Evolutionary conservation across 2,888 invertebrate genomes (phyloP).

Genomic region (Amphipoea lucens): DNA sequence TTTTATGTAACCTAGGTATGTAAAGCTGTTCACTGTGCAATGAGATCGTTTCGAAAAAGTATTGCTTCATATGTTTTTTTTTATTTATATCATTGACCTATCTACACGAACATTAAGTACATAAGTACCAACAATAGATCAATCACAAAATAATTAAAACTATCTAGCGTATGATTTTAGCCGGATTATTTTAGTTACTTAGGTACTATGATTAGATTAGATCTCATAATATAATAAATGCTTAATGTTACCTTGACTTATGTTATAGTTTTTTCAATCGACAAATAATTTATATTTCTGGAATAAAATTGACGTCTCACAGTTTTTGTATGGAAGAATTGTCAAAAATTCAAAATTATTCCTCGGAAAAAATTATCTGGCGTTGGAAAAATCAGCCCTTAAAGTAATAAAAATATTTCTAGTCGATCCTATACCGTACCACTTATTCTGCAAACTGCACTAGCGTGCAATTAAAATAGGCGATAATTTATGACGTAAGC

Average conservation of each 20-base stretch:
- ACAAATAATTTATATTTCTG: too few species aligned
- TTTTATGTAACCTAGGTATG: conserved; percentile 20
- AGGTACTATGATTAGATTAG: conserved; percentile 32
- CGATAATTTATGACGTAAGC: conserved; percentile 27
- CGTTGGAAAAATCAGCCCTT: too few species aligned
- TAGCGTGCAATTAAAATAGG: conserved; percentile 35
- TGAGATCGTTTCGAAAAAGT: background rate
- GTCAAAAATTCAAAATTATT: too few species aligned
- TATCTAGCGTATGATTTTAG: background rate
- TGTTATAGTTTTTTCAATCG: background rate
- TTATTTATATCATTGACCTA: conserved; percentile 18
- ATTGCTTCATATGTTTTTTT: background rate
- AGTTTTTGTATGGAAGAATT: too few species aligned
- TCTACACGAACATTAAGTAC: conserved; percentile 13
- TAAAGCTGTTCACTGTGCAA: background rate
- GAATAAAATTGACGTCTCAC: too few species aligned
- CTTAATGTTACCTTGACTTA: background rate
- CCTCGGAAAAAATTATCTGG: too few species aligned
- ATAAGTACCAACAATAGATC: conserved; percentile 1
- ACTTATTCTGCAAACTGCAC: conserved; percentile 31
- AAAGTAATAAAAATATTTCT: too few species aligned
- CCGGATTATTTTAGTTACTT: conserved; percentile 31
- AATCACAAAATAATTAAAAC: conserved; percentile 12
- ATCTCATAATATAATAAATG: background rate
- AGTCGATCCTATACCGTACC: background rate